Base-by-base conservation (phyloP, 1,140 invertebrate genomes). In the Eriosoma lanigerum region DNA sequence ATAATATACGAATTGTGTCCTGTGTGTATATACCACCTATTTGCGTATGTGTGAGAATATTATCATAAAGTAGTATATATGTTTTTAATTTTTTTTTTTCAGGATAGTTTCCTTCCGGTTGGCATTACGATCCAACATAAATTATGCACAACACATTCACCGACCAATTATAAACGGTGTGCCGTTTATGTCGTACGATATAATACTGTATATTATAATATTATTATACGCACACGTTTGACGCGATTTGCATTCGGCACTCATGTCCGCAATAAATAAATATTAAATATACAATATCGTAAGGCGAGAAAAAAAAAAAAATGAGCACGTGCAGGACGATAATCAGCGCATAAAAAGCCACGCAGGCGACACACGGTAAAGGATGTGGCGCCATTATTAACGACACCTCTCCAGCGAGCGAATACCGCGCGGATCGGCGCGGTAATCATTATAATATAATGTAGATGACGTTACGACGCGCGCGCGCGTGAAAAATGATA, bases 21-120 rank as follows among this genome's bases (percentile, higher is more conserved):
- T 26, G 56, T 26, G 24, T 13, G 5, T 5, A 24, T 56, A 56
- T 24, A n/a, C n/a, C n/a, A n/a, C n/a, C n/a, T n/a, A 56, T 56
- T 21, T 58, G 13, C 13, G 15, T 58, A 8, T 58, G 56, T 58
- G 24, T 58, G 24, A 6, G 3, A 58, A 21, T 17, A 26, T 13
- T 26, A 56, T 24, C 12, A 26, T 13, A 58, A 58, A 1, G 24
- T 6, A 24, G 6, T 29, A 17, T 72, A 72, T 44, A 56, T 15
- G 26, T 62, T 62, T 46, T 44, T 66, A 66, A n/a, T 44, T 44
- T 38, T 17, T 46, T 68, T 15, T 68, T 4, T 68, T 15, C 38
- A 17, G 62, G 62, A 44, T 29, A 44, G 62, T 66, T 66, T 66
- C 66, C 66, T 48, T 48, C 38, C 44, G 17, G 66, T 70, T 19